Percentiles rank a stretch among this genome's conserved stretches.
phyloP scores from a whole-genome alignment of 2,888 invertebrate species.

The Drosophila parthenogenetica region DNA sequence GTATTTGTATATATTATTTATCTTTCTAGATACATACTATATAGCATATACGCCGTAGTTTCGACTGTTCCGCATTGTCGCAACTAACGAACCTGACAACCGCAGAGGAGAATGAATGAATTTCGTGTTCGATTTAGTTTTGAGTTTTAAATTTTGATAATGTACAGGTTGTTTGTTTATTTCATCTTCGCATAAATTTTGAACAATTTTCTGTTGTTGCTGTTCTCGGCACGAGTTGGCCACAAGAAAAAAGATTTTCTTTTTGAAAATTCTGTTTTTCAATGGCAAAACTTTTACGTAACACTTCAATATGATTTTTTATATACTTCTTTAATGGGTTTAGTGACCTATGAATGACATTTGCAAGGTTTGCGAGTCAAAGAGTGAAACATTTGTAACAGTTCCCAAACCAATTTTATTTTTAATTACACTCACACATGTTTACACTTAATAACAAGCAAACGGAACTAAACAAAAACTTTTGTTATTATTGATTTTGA shows the following conservation, averaged over 20 bases:
- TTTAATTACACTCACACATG: constrained; percentile 8
- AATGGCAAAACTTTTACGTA: constrained; percentile 59
- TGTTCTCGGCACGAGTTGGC: constrained; percentile 29
- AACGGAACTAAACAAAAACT: constrained; percentile 49
- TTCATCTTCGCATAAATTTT: constrained; percentile 44
- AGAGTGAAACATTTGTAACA: constrained; percentile 37
- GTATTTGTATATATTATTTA: constrained; percentile 22
- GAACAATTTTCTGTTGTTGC: constrained; percentile 23
- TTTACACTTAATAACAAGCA: constrained; percentile 12
- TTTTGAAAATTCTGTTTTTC: constrained; percentile 46
- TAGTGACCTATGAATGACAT: constrained; percentile 72
- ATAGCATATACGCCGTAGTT: constrained; percentile 17
- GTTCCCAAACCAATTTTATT: constrained; percentile 38
- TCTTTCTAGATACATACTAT: constrained; percentile 22
- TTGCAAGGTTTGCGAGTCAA: constrained; percentile 48
- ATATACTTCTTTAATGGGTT: constrained; percentile 26
- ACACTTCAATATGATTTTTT: constrained; percentile 17
- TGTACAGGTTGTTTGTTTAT: constrained; percentile 49
- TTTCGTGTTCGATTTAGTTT: constrained; percentile 16
- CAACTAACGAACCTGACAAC: constrained; percentile 39
- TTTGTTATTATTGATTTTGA: constrained; percentile 32
- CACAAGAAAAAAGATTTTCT: constrained; percentile 14
- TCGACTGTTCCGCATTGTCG: constrained; percentile 74
- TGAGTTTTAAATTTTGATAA: constrained; percentile 38
- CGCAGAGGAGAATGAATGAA: constrained; percentile 45